phyloP scores from a whole-genome alignment of 2,888 invertebrate species.

The Ryuthela nishihirai region DNA sequence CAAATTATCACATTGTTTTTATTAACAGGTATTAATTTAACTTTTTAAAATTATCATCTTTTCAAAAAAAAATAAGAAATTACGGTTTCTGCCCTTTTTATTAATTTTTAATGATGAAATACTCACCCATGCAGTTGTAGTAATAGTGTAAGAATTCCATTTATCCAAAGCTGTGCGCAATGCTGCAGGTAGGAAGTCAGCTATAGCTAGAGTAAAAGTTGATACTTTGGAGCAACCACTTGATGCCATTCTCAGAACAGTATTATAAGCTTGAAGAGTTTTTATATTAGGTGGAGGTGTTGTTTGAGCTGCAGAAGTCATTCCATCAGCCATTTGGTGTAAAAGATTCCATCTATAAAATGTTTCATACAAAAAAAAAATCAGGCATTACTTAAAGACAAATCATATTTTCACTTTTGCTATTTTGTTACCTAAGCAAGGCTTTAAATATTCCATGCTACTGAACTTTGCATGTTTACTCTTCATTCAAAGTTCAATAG shows the following conservation, averaged over 20 bases:
- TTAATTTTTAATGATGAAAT: too few species aligned
- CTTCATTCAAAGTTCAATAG: too few species aligned
- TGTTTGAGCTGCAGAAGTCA: conserved; percentile 29
- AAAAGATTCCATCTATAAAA: conserved; percentile 29
- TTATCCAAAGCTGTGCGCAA: conserved; percentile 60
- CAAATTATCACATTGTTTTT: too few species aligned
- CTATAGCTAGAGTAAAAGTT: conserved; percentile 54
- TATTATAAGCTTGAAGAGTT: conserved; percentile 51
- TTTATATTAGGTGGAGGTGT: conserved; percentile 26
- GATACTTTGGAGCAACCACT: conserved; percentile 50
- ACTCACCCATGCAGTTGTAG: conserved; percentile 57
- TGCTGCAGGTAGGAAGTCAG: conserved; percentile 56
- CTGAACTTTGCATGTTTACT: too few species aligned
- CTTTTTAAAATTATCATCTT: too few species aligned
- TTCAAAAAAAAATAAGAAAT: too few species aligned
- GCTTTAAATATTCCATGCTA: too few species aligned
- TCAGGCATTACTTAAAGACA: too few species aligned
- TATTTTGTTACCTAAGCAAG: too few species aligned
- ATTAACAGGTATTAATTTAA: too few species aligned
- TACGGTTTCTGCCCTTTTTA: too few species aligned
- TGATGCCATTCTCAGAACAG: conserved; percentile 54
- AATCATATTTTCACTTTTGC: too few species aligned
- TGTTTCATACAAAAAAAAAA: background rate
- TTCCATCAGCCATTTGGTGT: conserved; percentile 25
- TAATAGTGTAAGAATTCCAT: conserved; percentile 59